Evolutionary conservation across 2,113 vertebrate genomes (phyloP).

Genomic region (Python bivittatus): DNA sequence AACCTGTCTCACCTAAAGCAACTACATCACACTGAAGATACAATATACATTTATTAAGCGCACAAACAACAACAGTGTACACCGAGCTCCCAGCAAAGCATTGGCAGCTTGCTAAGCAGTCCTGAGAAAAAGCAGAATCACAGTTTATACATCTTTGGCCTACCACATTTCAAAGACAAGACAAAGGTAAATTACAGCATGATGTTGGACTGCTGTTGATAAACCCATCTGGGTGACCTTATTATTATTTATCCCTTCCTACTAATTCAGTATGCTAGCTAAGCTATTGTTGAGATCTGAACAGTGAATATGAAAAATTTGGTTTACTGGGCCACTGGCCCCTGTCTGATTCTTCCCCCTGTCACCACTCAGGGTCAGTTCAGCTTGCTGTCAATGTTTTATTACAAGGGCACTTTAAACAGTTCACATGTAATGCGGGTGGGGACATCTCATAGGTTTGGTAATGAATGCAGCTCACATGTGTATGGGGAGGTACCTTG

Average conservation of each 20-base stretch:
- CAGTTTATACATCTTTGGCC: not conserved
- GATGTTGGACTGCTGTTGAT: not conserved
- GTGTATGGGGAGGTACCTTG: not conserved
- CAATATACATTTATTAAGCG: not conserved
- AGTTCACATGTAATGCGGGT: not conserved
- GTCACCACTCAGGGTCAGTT: not conserved
- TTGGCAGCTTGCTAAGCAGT: not conserved
- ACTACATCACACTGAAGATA: not conserved
- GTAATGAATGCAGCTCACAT: not conserved
- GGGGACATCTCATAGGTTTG: not conserved
- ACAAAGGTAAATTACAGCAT: not conserved
- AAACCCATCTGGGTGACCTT: not conserved
- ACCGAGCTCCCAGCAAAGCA: not conserved
- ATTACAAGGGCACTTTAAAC: not conserved
- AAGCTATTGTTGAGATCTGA: not conserved
- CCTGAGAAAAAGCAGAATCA: not conserved
- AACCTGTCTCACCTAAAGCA: not conserved
- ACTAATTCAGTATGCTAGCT: not conserved
- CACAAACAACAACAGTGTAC: not conserved
- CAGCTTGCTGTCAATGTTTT: not conserved
- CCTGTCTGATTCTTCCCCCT: not conserved
- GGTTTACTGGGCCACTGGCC: not conserved
- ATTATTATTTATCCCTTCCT: not conserved
- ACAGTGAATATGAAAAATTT: not conserved
- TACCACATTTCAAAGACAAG: not conserved